phyloP scores from a whole-genome alignment of 1,140 invertebrate species.

The Pachypsylla venusta region DNA sequence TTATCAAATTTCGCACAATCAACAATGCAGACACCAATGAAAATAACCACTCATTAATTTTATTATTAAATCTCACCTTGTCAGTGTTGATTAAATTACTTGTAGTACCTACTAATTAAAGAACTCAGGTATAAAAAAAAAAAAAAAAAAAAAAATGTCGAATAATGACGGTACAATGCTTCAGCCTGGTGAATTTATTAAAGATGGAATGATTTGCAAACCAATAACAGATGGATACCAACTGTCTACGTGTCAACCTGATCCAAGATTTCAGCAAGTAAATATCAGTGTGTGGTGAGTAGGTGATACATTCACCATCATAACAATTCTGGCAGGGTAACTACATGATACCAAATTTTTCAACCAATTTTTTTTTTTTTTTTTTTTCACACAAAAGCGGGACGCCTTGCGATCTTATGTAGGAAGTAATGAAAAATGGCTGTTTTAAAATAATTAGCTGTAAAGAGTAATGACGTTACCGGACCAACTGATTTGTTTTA shows the following conservation, averaged over 20 bases:
- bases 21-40: too few relatives aligned
- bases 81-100: too few relatives aligned
- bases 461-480: too few relatives aligned
- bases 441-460: too few relatives aligned
- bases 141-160: background rate
- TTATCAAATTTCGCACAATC: too few relatives aligned
- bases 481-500: too few relatives aligned
- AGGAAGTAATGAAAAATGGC: too few relatives aligned
- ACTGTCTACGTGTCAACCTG: conserved; percentile 9
- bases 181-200: conserved; percentile 1
- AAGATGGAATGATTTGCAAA: background rate
- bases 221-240: background rate
- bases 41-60: too few relatives aligned
- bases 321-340: background rate
- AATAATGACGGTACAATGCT: background rate
- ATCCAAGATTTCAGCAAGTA: conserved; percentile 18
- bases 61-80: too few relatives aligned
- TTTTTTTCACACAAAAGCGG: background rate
- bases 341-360: background rate
- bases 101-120: too few relatives aligned
- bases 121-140: too few relatives aligned
- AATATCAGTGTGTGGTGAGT: conserved; percentile 16
- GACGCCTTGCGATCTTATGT: too few relatives aligned
- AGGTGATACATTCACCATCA: background rate
- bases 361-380: background rate